Conservation (phyloP, 1,140 invertebrate genomes). For the Nilaparvata lugens region DNA sequence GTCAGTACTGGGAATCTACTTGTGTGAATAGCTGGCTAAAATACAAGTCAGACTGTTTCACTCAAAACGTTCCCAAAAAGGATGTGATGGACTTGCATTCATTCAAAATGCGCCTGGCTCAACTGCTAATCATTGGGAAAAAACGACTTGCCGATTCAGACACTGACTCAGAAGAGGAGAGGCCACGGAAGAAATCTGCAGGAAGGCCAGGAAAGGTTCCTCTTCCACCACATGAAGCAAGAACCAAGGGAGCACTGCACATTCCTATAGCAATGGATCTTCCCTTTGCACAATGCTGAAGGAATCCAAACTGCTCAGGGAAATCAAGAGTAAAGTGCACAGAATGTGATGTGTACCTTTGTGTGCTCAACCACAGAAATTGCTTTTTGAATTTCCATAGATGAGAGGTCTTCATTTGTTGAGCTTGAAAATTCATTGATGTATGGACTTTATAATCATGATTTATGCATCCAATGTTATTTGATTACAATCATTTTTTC, state of each 20-base stretch:
- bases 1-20: slow-evolving; percentile 9
- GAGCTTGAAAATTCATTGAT: too few relatives aligned
- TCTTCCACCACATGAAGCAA: not conserved
- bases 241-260: not conserved
- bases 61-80: not conserved
- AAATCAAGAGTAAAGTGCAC: not conserved
- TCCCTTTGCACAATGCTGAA: not conserved
- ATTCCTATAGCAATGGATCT: slow-evolving; percentile 6
- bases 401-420: too few relatives aligned
- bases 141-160: slow-evolving; percentile 1
- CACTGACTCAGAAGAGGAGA: not conserved
- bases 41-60: not conserved
- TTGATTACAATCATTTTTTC: too few relatives aligned
- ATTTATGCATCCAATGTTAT: too few relatives aligned
- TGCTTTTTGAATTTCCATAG: too few relatives aligned
- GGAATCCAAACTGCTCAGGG: not conserved
- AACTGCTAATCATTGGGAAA: not conserved
- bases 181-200: not conserved
- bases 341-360: too few relatives aligned
- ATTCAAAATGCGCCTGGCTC: slow-evolving; percentile 11
- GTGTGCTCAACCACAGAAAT: too few relatives aligned
- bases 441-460: too few relatives aligned
- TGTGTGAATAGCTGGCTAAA: slow-evolving; percentile 9
- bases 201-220: slow-evolving; percentile 1
- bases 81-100: slow-evolving; percentile 7